Evolutionary conservation across 2,113 vertebrate genomes (phyloP).

Genomic region (Centropus unirufus): DNA sequence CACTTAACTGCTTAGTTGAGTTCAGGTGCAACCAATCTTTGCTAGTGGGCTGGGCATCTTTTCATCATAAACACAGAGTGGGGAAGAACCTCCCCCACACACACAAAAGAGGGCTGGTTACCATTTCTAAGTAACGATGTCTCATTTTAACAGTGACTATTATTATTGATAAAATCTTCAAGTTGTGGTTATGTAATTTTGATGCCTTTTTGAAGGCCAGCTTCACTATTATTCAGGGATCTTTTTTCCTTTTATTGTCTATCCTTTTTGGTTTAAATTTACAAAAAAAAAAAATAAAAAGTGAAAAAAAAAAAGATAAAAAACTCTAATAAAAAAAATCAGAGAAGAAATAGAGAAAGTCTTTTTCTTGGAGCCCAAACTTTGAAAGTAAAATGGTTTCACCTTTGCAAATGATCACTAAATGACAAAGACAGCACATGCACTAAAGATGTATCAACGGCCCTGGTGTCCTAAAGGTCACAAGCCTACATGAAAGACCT

Average conservation of each 20-base stretch:
- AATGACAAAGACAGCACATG: background rate
- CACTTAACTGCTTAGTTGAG: background rate
- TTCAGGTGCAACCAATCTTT: background rate
- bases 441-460: background rate
- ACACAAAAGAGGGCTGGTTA: background rate
- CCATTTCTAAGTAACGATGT: background rate
- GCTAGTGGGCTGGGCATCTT: background rate
- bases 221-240: background rate
- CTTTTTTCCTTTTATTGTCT: background rate
- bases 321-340: background rate
- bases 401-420: background rate
- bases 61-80: background rate
- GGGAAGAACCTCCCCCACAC: background rate
- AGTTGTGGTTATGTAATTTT: background rate
- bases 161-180: background rate
- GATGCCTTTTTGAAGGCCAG: background rate
- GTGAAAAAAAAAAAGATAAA: background rate
- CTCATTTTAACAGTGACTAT: background rate
- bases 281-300: background rate
- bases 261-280: background rate
- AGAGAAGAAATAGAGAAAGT: background rate
- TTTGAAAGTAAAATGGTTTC: background rate
- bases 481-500: background rate
- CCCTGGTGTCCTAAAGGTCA: slow-evolving; percentile 42
- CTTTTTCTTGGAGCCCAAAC: rapidly evolving